Conservation (phyloP, 2,797 vertebrate genomes). For the Falco cherrug region DNA sequence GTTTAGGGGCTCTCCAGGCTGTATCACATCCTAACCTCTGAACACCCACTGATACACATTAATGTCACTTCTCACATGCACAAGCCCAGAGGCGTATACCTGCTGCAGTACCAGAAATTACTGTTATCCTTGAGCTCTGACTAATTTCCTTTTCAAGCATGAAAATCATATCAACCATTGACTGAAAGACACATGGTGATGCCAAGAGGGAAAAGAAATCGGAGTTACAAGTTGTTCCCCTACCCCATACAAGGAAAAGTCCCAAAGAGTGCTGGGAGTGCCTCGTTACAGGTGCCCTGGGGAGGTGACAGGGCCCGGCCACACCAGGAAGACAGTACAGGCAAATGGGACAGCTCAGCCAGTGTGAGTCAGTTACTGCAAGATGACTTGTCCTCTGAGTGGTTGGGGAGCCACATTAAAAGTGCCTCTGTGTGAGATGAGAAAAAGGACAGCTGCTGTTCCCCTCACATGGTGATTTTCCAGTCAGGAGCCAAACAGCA, state of each 20-base stretch:
- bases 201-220: background rate
- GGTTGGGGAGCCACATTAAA: background rate
- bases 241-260: too few species aligned
- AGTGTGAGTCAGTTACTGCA: background rate
- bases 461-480: background rate
- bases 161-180: background rate
- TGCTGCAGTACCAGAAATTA: background rate
- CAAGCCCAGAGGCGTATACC: background rate
- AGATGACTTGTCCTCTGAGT: accelerated
- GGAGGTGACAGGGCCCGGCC: background rate
- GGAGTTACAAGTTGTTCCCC: background rate
- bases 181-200: background rate
- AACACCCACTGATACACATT: background rate
- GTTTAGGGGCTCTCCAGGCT: background rate
- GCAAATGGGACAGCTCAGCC: background rate
- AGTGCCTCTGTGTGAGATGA: background rate
- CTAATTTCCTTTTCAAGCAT: slow-evolving; percentile 9
- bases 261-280: background rate
- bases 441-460: background rate
- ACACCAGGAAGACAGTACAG: accelerated
- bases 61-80: background rate
- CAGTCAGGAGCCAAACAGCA: too few species aligned
- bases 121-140: background rate
- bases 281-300: background rate
- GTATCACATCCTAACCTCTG: background rate